These are phyloP conservation scores for Microtus montanus DNA, from an alignment of 2,113 vertebrate genomes.

Conservation along the genomic window DNA sequence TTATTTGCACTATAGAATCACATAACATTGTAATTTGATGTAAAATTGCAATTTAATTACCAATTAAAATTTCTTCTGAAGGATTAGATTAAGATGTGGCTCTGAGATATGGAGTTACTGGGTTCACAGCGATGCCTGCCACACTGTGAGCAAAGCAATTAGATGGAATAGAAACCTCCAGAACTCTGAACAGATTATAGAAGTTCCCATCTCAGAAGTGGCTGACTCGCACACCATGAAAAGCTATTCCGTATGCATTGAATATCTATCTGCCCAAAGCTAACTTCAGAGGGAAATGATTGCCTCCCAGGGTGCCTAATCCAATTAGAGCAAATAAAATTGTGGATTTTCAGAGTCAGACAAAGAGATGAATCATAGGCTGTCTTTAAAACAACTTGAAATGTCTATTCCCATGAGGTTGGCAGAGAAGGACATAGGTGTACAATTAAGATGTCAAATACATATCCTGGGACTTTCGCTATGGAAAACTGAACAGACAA, in stretches of 20 bases:
- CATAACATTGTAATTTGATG: conserved; percentile 2
- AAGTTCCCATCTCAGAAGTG: conserved; percentile 7
- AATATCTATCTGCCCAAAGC: conserved; percentile 19
- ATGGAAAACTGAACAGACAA: background rate
- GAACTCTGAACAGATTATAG: background rate
- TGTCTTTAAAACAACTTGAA: conserved; percentile 36
- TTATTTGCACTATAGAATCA: background rate
- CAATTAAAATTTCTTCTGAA: conserved; percentile 49
- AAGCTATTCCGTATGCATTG: background rate
- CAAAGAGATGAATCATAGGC: background rate
- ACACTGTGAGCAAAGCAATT: conserved; percentile 8
- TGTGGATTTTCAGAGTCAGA: background rate
- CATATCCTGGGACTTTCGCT: background rate
- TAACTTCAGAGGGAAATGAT: conserved; percentile 33
- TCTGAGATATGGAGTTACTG: background rate
- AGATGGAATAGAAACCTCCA: background rate
- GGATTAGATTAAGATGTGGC: background rate
- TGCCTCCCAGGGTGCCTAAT: background rate
- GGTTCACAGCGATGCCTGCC: background rate
- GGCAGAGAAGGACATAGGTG: background rate
- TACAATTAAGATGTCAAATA: conserved; percentile 37
- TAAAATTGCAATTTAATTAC: conserved; percentile 23
- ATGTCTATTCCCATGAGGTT: conserved; percentile 1
- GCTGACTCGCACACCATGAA: background rate
- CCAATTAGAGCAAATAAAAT: conserved; percentile 48